Base-by-base conservation (phyloP, 2,888 invertebrate species). In the Ophion ventricosus region DNA sequence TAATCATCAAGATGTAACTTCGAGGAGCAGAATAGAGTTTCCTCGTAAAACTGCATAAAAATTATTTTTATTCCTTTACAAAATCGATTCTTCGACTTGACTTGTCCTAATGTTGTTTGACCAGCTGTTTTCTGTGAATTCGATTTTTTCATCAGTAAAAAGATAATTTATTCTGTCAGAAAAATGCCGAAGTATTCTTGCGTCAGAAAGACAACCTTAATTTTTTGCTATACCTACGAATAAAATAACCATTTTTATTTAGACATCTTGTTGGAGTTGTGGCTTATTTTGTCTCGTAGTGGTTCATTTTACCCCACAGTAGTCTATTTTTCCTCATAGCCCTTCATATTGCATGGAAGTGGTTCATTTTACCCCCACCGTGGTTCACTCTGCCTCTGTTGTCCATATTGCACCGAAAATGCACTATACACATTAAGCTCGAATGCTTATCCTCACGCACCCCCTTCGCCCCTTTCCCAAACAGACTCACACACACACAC, bases 321-420 rank as follows among this genome's bases (percentile, higher is more conserved):
- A 49, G 3, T 49, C 4, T 4, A 49, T 17, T 49, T 49, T 14
- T 1, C 49, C 49, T 4, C 49, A 17, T 0, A 14, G 49, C 17
- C 17, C 3, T 49, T 49, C 17, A 17, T 49, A 14, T 49, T 17
- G 49, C 49, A 17, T 49, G 4, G 17, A 17, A 4, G 14, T 3
- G 49, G 14, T 43, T 43, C 25, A 25, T 23, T 17, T 67, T 40
- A 14, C 20, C 20, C 20, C 40, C 25, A 3, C 8, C 20, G 7
- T 59, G 20, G 56, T 54, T 5, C 56, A 54, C 11, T 69, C 20
- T 20, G n/a, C n/a, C 23, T 17, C 35, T 23, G 10, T 74, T 49
- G 25, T 61, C 40, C 57, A 67, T 77, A 59, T 77, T 67, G 43
- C 14, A 57, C 40, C 59, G 43, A 23, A 67, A 67, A n/a, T 54